Conservation (phyloP, 2,888 invertebrate genomes). For the Trissolcus japonicus region DNA sequence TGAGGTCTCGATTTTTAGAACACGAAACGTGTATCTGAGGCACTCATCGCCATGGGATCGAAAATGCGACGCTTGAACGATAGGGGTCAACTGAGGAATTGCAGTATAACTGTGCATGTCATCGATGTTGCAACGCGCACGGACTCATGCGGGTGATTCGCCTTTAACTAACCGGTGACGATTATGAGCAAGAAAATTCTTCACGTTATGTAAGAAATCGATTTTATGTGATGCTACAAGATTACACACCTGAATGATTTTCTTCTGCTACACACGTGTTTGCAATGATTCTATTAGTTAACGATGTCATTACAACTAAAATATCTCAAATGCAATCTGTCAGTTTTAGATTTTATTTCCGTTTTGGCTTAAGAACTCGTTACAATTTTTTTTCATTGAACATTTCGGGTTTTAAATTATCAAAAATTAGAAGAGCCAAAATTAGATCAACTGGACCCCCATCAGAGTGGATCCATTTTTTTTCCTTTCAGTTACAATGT, state of each 20-base stretch:
- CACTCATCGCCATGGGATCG: conserved; percentile 6
- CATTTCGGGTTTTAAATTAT: too few species aligned
- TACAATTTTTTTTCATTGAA: too few species aligned
- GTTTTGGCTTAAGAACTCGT: too few species aligned
- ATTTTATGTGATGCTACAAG: conserved; percentile 15
- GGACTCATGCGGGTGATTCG: conserved; percentile 11
- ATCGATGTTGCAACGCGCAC: conserved; percentile 14
- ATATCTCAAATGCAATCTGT: too few species aligned
- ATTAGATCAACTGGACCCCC: too few species aligned
- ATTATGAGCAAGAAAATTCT: neutral
- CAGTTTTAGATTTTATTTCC: too few species aligned
- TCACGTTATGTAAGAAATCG: conserved; percentile 4
- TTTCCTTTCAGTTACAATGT: too few species aligned
- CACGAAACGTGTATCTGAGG: neutral
- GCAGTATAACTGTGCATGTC: conserved; percentile 26
- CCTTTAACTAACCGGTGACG: conserved; percentile 1
- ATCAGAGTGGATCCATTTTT: too few species aligned
- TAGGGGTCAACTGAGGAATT: conserved; percentile 28
- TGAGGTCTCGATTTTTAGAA: conserved; percentile 19
- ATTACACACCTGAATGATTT: neutral
- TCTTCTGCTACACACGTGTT: too few species aligned
- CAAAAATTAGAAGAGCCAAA: too few species aligned
- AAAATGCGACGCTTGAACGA: conserved; percentile 14
- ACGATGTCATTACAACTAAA: too few species aligned
- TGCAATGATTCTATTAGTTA: too few species aligned